These are phyloP conservation scores for Rhea americana DNA, from an alignment of 2,113 vertebrate genomes.

Conservation along the genomic window DNA sequence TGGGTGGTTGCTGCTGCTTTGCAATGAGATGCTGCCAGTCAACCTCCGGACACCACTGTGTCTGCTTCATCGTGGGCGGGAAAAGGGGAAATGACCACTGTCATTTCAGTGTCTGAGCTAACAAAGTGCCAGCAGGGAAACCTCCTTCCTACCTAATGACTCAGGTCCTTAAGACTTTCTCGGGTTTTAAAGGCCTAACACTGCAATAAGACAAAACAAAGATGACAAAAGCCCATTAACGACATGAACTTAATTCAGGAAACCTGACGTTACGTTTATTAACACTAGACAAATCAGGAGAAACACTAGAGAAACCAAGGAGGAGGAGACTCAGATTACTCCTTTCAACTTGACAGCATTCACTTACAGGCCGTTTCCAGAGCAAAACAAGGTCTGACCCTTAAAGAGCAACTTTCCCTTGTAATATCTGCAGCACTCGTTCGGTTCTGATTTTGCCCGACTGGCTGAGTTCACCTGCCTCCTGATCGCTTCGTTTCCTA, in stretches of 20 bases:
- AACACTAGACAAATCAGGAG: neutral
- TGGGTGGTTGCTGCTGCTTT: accelerated
- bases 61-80: too few relatives aligned
- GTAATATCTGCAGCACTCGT: accelerated
- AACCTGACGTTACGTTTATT: neutral
- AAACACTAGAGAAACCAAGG: accelerated
- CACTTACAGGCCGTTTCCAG: neutral
- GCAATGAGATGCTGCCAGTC: neutral
- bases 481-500: neutral
- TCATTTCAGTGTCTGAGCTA: neutral
- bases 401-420: neutral
- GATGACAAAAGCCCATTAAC: neutral
- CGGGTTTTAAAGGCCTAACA: neutral
- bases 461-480: neutral
- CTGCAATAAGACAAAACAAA: neutral
- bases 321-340: neutral
- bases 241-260: neutral
- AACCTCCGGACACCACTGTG: neutral
- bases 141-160: neutral
- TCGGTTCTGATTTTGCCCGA: neutral
- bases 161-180: neutral
- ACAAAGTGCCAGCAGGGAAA: neutral
- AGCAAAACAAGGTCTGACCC: neutral
- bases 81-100: neutral
- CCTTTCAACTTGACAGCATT: neutral